Conservation (phyloP, 2,797 vertebrate genomes). For the Bucorvus abyssinicus region DNA sequence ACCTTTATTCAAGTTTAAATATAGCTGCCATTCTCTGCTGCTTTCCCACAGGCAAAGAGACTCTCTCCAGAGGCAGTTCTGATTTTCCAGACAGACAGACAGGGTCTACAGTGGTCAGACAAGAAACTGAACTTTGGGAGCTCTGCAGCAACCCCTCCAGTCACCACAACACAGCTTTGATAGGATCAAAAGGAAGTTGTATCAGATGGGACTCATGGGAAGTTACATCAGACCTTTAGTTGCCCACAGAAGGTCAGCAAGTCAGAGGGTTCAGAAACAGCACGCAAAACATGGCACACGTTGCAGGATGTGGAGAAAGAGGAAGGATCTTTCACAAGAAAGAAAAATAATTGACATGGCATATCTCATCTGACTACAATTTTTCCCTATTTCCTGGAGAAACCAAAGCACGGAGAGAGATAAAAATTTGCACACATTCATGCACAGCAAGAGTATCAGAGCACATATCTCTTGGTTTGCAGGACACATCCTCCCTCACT, state of each 20-base stretch:
- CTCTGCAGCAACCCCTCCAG: conserved; percentile 1
- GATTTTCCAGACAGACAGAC: conserved; percentile 36
- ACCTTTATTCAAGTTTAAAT: conserved; percentile 17
- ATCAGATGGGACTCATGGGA: conserved; percentile 35
- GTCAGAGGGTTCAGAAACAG: conserved; percentile 49
- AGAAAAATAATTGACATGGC: conserved; percentile 61
- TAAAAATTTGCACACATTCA: conserved; percentile 12
- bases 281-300: conserved; percentile 52
- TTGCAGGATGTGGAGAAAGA: conserved; percentile 56
- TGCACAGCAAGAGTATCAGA: not conserved
- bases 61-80: not conserved
- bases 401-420: conserved; percentile 20
- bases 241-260: conserved; percentile 59
- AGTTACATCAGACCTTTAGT: conserved; percentile 56
- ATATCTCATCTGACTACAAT: conserved; percentile 51
- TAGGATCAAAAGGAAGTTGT: conserved; percentile 44
- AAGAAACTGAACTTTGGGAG: conserved; percentile 19
- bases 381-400: conserved; percentile 47
- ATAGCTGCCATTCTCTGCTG: conserved; percentile 17
- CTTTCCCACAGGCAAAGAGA: not conserved
- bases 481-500: not conserved
- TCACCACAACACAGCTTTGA: not conserved
- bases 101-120: not conserved
- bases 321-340: conserved; percentile 70
- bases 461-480: not conserved